A percentile compares a stretch with the other conserved stretches of the same genome.
Conservation (phyloP, 2,888 invertebrate genomes). For the Melinaea marsaeus region DNA sequence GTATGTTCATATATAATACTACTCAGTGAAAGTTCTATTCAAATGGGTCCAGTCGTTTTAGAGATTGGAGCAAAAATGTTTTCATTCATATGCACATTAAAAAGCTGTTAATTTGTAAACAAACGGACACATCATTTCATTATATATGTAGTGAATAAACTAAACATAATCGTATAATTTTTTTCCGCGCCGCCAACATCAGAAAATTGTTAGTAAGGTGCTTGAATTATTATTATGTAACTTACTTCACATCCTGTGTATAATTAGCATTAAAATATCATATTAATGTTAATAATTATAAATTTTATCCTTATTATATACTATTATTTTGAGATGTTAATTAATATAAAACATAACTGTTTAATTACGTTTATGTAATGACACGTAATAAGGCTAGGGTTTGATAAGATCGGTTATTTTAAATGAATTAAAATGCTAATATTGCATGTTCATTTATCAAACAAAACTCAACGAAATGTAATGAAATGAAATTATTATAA, state of each 20-base stretch:
- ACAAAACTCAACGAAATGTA: slow-evolving; percentile 34
- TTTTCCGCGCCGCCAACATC: slow-evolving; percentile 61
- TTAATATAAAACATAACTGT: neutral
- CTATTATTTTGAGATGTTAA: no score
- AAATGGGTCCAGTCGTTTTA: no score
- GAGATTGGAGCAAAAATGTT: no score
- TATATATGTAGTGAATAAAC: no score
- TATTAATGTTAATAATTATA: slow-evolving; percentile 64
- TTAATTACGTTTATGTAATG: slow-evolving; percentile 40
- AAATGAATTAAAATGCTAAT: slow-evolving; percentile 59
- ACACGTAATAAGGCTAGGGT: slow-evolving; percentile 54
- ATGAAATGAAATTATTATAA: slow-evolving; percentile 34
- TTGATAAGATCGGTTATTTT: slow-evolving; percentile 54
- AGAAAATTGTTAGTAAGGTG: slow-evolving; percentile 61
- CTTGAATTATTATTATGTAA: slow-evolving; percentile 55
- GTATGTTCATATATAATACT: no score
- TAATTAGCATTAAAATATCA: slow-evolving; percentile 71
- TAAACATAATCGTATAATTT: slow-evolving; percentile 5
- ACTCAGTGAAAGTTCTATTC: no score
- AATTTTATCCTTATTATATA: slow-evolving; percentile 59
- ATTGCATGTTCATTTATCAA: slow-evolving; percentile 49
- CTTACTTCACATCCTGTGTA: slow-evolving; percentile 64
- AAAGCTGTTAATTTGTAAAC: no score
- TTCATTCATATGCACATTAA: no score
- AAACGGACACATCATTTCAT: no score